phyloP scores from a whole-genome alignment of 2,113 vertebrate species.

The Dolichallabes microphthalmus region DNA sequence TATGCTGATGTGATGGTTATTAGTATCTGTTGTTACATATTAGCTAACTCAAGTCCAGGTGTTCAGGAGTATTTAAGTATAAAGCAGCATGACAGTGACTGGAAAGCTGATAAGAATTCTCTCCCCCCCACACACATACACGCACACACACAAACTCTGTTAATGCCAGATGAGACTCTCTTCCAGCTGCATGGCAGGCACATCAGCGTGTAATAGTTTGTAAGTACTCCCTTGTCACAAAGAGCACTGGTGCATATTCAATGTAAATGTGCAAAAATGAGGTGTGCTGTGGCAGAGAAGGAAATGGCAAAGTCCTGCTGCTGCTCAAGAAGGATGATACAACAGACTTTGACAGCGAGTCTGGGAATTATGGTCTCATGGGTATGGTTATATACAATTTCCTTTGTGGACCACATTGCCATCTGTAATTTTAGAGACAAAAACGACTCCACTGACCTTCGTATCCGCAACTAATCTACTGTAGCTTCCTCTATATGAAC shows the following conservation, averaged over 20 bases:
- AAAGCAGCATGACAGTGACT: slow-evolving; percentile 48
- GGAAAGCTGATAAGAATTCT: slow-evolving; percentile 38
- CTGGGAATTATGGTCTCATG: slow-evolving; percentile 27
- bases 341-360: not conserved
- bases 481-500: slow-evolving; percentile 30
- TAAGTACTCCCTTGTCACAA: slow-evolving; percentile 52
- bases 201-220: slow-evolving; percentile 53
- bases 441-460: not conserved
- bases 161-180: slow-evolving; percentile 39
- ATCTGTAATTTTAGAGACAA: slow-evolving; percentile 27
- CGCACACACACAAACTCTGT: slow-evolving; percentile 15
- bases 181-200: slow-evolving; percentile 31
- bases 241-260: slow-evolving; percentile 38
- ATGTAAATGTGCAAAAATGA: slow-evolving; percentile 29
- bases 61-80: slow-evolving; percentile 53
- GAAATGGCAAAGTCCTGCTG: slow-evolving; percentile 20
- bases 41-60: slow-evolving; percentile 51
- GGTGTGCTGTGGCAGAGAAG: not conserved
- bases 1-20: slow-evolving; percentile 68
- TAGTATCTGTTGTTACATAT: slow-evolving; percentile 69
- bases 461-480: not conserved
- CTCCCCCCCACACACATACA: not conserved
- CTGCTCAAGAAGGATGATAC: slow-evolving; percentile 5
- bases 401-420: slow-evolving; percentile 14
- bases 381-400: slow-evolving; percentile 29